phyloP scores from a whole-genome alignment of 1,140 invertebrate species.

The Musca vetustissima region DNA sequence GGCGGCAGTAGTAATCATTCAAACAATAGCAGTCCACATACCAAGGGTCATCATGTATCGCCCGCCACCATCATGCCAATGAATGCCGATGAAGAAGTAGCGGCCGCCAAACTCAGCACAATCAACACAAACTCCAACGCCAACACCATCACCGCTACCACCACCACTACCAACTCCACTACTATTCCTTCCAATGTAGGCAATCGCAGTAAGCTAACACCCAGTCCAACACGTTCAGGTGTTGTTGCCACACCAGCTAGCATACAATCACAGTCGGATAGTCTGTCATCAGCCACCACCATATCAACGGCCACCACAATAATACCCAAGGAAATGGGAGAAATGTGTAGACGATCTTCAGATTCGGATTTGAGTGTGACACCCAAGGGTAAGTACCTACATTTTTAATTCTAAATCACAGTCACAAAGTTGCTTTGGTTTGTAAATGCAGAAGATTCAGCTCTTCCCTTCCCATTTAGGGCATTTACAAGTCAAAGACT shows the following conservation, averaged over 20 bases:
- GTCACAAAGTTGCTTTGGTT: too few relatives aligned
- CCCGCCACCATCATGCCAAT: background rate
- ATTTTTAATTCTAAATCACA: too few relatives aligned
- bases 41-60: background rate
- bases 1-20: slow-evolving; percentile 1
- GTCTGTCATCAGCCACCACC: slow-evolving; percentile 40
- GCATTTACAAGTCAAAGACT: background rate
- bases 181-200: slow-evolving; percentile 5
- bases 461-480: too few relatives aligned
- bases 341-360: slow-evolving; percentile 78
- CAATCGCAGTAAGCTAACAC: slow-evolving; percentile 34
- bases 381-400: slow-evolving; percentile 81
- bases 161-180: background rate
- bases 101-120: background rate
- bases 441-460: too few relatives aligned
- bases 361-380: slow-evolving; percentile 92
- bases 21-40: slow-evolving; percentile 8
- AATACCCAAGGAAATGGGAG: slow-evolving; percentile 38
- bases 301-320: slow-evolving; percentile 47
- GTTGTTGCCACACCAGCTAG: slow-evolving; percentile 35
- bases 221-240: slow-evolving; percentile 50
- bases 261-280: slow-evolving; percentile 34
- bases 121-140: background rate
- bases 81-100: background rate
- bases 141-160: background rate